These are phyloP conservation scores for Acheta domesticus DNA, from an alignment of 2,888 invertebrate species.

Conservation along the genomic window DNA sequence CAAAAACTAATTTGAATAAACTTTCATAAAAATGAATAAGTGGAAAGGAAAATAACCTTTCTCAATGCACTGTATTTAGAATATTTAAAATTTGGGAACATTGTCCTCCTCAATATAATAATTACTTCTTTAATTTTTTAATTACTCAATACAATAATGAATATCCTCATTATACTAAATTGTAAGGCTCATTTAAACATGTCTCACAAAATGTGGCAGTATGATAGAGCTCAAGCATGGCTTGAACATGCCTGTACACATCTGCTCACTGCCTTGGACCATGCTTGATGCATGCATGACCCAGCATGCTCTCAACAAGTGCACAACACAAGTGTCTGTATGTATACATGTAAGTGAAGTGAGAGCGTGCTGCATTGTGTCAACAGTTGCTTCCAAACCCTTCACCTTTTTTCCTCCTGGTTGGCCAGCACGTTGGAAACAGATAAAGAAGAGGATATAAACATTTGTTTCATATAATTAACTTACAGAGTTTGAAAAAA, in stretches of 20 bases:
- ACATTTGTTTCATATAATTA: conserved; percentile 3
- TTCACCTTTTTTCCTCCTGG: conserved; percentile 63
- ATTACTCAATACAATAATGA: neutral
- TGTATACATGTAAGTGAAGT: conserved; percentile 25
- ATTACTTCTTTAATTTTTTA: neutral
- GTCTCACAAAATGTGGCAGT: neutral
- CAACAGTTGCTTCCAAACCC: conserved; percentile 54
- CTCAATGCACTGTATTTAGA: no score
- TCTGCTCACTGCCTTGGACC: conserved; percentile 18
- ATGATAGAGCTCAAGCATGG: conserved; percentile 5
- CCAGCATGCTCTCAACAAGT: conserved; percentile 12
- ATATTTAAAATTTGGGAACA: neutral
- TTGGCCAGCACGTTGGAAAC: conserved; percentile 34
- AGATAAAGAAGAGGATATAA: conserved; percentile 30
- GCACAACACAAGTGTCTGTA: conserved; percentile 12
- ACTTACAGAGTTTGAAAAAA: neutral
- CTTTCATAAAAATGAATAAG: no score
- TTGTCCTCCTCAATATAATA: neutral
- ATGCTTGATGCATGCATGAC: conserved; percentile 7
- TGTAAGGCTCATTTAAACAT: conserved; percentile 18
- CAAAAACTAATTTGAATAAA: no score
- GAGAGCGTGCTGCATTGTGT: conserved; percentile 30
- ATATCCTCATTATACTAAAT: neutral
- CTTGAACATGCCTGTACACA: conserved; percentile 8
- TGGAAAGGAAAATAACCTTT: no score